Conservation (phyloP, 2,113 vertebrate genomes). For the Choloepus hoffmanni region DNA sequence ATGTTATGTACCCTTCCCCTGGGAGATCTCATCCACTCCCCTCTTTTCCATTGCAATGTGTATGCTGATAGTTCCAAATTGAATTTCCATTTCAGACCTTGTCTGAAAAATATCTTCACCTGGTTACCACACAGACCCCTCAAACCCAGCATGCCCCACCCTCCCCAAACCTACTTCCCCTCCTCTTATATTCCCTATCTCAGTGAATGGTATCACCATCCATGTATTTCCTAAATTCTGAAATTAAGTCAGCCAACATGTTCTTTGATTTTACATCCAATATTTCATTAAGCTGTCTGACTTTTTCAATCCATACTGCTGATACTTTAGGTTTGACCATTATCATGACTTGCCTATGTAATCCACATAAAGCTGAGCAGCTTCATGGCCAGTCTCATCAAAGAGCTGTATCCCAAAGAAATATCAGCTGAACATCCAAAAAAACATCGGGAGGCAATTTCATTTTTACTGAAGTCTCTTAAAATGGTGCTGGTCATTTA, state of each 20-base stretch:
- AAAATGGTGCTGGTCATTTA: background rate
- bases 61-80: background rate
- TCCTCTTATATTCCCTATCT: background rate
- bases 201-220: background rate
- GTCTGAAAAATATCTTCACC: background rate
- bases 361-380: background rate
- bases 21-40: background rate
- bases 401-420: constrained; percentile 36
- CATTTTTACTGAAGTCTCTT: background rate
- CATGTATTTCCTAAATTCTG: background rate
- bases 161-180: background rate
- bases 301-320: background rate
- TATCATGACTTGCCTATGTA: background rate
- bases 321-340: background rate
- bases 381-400: background rate
- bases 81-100: background rate
- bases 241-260: constrained; percentile 16
- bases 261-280: constrained; percentile 14
- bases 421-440: background rate
- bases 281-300: background rate
- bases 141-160: background rate
- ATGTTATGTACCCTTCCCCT: background rate
- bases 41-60: background rate
- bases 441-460: background rate
- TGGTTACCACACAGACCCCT: background rate